These are phyloP conservation scores for Syngnathus floridae DNA, from an alignment of 2,113 vertebrate species.

Conservation along the genomic window DNA sequence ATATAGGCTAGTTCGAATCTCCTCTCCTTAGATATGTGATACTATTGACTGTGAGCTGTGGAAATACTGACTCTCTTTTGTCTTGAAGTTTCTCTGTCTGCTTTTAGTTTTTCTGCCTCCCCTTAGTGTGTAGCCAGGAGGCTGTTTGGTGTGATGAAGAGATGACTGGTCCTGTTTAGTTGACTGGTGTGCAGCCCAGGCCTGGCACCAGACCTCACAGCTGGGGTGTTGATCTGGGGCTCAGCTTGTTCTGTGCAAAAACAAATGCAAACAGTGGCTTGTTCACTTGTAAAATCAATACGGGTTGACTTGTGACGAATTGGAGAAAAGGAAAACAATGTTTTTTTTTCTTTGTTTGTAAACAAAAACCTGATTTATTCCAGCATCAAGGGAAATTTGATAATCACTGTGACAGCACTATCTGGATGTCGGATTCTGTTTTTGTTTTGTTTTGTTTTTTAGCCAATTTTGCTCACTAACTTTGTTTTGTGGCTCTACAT, in stretches of 20 bases:
- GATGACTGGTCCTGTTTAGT: conserved; percentile 37
- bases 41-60: conserved; percentile 76
- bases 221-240: conserved; percentile 38
- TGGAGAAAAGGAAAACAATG: neutral
- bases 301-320: neutral
- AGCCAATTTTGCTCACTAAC: no score
- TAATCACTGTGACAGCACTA: neutral
- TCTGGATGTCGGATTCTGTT: neutral
- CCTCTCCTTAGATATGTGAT: conserved; percentile 75
- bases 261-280: conserved; percentile 21
- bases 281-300: conserved; percentile 26
- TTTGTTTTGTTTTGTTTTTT: neutral
- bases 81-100: conserved; percentile 43
- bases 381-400: neutral
- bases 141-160: conserved; percentile 42
- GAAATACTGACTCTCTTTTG: conserved; percentile 47
- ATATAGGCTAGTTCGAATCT: conserved; percentile 74
- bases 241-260: conserved; percentile 15
- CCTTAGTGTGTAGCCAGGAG: conserved; percentile 50
- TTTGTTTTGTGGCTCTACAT: no score
- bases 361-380: neutral
- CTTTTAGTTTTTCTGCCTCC: conserved; percentile 37
- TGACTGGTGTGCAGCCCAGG: conserved; percentile 32
- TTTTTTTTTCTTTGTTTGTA: neutral
- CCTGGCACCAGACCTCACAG: conserved; percentile 36